phyloP scores from a whole-genome alignment of 2,113 vertebrate species.

The Rhipidura dahli region DNA sequence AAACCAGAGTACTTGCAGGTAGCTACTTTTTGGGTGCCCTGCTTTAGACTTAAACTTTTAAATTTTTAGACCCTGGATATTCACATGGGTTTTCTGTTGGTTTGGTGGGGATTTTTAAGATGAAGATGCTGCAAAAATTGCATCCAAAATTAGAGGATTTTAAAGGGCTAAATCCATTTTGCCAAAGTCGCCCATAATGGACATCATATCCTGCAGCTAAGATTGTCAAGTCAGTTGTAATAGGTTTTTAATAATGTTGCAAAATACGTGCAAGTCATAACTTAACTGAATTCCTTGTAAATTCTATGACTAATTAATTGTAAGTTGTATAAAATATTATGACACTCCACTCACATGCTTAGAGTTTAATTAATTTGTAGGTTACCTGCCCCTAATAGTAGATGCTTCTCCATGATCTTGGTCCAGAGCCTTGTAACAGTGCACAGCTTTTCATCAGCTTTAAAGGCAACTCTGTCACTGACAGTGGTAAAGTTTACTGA shows the following conservation, averaged over 20 bases:
- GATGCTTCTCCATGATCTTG: background rate
- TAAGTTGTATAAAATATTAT: constrained; percentile 16
- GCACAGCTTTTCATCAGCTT: background rate
- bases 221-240: background rate
- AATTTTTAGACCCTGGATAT: background rate
- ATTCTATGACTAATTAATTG: constrained; percentile 1
- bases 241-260: background rate
- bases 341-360: background rate
- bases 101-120: background rate
- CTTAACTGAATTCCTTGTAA: background rate
- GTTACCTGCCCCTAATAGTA: background rate
- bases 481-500: constrained; percentile 8
- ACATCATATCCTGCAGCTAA: background rate
- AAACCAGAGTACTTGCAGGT: background rate
- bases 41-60: background rate
- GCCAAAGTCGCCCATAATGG: background rate
- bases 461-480: background rate
- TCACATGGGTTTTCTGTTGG: fast-evolving
- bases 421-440: background rate
- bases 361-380: background rate
- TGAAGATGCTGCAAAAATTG: background rate
- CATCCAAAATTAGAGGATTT: background rate
- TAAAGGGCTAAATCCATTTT: background rate
- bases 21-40: background rate
- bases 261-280: background rate